These are phyloP conservation scores for Diogma glabrata DNA, from an alignment of 2,888 invertebrate species.

Conservation along the genomic window DNA sequence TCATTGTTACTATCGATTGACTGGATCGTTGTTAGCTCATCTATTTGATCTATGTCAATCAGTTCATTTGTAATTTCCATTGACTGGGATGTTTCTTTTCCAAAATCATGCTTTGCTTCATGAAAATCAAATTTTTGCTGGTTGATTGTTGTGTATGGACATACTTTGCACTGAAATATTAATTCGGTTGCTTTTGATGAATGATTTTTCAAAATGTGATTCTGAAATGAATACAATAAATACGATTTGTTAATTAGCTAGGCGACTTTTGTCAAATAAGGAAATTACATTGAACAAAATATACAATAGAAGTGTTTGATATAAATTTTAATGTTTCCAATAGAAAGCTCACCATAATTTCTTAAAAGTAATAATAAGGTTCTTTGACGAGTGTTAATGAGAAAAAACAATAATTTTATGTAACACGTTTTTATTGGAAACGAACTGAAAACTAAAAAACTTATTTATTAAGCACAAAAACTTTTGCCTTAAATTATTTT, in stretches of 20 bases:
- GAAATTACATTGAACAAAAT: too few species aligned
- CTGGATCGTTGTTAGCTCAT: not conserved
- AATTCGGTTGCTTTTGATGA: slow-evolving; percentile 52
- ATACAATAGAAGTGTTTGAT: too few species aligned
- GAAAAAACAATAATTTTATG: too few species aligned
- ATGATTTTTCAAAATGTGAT: slow-evolving; percentile 68
- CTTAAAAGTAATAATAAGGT: too few species aligned
- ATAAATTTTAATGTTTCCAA: too few species aligned
- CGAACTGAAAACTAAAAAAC: too few species aligned
- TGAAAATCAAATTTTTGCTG: slow-evolving; percentile 30
- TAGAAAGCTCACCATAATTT: too few species aligned
- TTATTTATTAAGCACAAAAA: too few species aligned
- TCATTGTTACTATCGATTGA: not conserved
- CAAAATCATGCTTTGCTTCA: slow-evolving; percentile 27
- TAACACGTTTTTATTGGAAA: too few species aligned
- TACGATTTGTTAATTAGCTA: not conserved
- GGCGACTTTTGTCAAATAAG: too few species aligned
- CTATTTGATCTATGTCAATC: not conserved
- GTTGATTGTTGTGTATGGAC: slow-evolving; percentile 33
- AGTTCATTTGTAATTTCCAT: not conserved
- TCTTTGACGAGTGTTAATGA: too few species aligned
- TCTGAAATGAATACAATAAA: slow-evolving; percentile 22
- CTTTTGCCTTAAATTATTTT: too few species aligned
- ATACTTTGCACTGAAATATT: slow-evolving; percentile 35
- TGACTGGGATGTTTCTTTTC: not conserved